phyloP scores from a whole-genome alignment of 2,888 invertebrate species.

The Ennomos erosarius region DNA sequence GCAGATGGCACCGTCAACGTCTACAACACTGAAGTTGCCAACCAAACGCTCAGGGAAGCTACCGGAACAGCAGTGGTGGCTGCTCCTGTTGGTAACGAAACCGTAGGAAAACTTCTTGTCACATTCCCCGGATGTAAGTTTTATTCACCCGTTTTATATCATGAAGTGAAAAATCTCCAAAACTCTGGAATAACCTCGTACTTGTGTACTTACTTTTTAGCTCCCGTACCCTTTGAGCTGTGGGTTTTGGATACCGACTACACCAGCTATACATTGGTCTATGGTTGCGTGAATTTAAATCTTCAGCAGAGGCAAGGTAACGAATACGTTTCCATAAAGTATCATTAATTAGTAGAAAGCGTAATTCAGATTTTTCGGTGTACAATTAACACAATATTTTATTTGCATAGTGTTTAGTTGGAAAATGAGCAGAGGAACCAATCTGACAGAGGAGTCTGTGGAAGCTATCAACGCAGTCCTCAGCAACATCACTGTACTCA shows the following conservation, averaged over 20 bases:
- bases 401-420: constrained; percentile 55
- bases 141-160: too few relatives aligned
- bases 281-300: constrained; percentile 81
- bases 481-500: constrained; percentile 41
- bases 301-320: constrained; percentile 43
- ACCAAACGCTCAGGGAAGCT: constrained; percentile 74
- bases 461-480: constrained; percentile 39
- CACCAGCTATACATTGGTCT: constrained; percentile 84
- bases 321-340: neutral
- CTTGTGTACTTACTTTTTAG: constrained; percentile 36
- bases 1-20: constrained; percentile 51
- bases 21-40: constrained; percentile 60
- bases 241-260: constrained; percentile 83
- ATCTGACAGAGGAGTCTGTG: constrained; percentile 32
- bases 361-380: too few relatives aligned
- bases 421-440: constrained; percentile 58
- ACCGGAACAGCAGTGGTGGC: constrained; percentile 74
- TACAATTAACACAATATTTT: too few relatives aligned
- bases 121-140: constrained; percentile 62
- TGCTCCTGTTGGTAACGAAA: constrained; percentile 60
- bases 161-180: too few relatives aligned
- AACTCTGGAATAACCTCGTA: too few relatives aligned
- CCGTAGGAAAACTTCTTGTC: constrained; percentile 77
- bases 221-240: constrained; percentile 36
- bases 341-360: constrained; percentile 67